These are phyloP conservation scores for Drosophila tsacasi DNA, from an alignment of 1,140 invertebrate species.

Conservation along the genomic window DNA sequence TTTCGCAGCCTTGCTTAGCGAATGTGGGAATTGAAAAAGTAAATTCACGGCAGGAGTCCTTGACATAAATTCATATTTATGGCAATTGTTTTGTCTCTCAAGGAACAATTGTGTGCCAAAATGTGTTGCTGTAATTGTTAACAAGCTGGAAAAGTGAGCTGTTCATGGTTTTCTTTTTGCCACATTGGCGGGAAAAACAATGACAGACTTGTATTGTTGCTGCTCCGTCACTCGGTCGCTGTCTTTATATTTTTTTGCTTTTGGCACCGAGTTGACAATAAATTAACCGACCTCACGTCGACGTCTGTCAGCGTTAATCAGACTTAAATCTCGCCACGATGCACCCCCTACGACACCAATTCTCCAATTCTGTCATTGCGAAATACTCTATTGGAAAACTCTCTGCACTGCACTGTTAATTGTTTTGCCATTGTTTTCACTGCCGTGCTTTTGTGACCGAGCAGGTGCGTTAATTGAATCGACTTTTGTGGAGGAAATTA, in stretches of 20 bases:
- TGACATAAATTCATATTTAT: conserved; percentile 45
- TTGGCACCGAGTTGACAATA: conserved; percentile 24
- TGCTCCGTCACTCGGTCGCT: neutral
- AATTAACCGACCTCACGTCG: conserved; percentile 15
- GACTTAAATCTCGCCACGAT: conserved; percentile 18
- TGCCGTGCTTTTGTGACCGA: too few species aligned
- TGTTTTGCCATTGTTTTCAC: neutral
- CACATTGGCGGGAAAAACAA: neutral
- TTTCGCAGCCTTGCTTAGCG: neutral
- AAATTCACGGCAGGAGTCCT: conserved; percentile 11
- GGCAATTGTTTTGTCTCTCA: conserved; percentile 15
- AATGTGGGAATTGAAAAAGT: conserved; percentile 24
- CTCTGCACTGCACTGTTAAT: neutral
- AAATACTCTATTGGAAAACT: neutral
- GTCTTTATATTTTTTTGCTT: conserved; percentile 13
- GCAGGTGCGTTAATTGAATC: conserved; percentile 7
- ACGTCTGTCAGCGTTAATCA: conserved; percentile 34
- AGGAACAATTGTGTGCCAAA: neutral
- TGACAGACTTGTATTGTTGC: conserved; percentile 15
- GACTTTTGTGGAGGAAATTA: neutral
- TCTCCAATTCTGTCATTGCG: conserved; percentile 5
- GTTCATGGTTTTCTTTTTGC: neutral
- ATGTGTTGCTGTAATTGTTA: conserved; percentile 23
- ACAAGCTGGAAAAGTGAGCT: conserved; percentile 12
- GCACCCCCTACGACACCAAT: conserved; percentile 1